Evolutionary conservation across 1,140 invertebrate species (phyloP).

Genomic region (Drosophila ogumai): DNA sequence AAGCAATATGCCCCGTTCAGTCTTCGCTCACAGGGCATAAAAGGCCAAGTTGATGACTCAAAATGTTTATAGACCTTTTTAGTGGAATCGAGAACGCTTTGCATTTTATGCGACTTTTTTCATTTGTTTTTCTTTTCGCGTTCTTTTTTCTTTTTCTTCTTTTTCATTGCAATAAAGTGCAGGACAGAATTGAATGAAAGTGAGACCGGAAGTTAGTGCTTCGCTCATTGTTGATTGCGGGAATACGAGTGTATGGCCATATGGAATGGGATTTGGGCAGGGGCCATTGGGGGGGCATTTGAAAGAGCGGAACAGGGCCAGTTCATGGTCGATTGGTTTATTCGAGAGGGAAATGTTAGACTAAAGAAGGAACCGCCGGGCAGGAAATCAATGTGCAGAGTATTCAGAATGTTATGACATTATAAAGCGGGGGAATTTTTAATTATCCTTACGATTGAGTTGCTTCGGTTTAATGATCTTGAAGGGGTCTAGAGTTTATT

Average conservation of each 20-base stretch:
- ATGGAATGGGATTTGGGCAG: slow-evolving; percentile 1
- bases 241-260: slow-evolving; percentile 15
- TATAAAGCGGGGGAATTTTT: slow-evolving; percentile 24
- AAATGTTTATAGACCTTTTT: slow-evolving; percentile 66
- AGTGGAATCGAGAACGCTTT: slow-evolving; percentile 58
- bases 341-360: slow-evolving; percentile 43
- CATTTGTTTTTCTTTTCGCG: slow-evolving; percentile 18
- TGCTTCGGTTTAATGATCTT: slow-evolving; percentile 21
- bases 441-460: slow-evolving; percentile 40
- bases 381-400: slow-evolving; percentile 33
- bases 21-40: slow-evolving; percentile 1
- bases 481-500: slow-evolving; percentile 2
- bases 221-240: slow-evolving; percentile 51
- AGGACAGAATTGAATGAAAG: slow-evolving; percentile 61
- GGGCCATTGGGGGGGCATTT: not conserved
- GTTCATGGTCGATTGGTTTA: slow-evolving; percentile 50
- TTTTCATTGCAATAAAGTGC: slow-evolving; percentile 55
- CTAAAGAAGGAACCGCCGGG: slow-evolving; percentile 7
- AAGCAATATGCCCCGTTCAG: not conserved
- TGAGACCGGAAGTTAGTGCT: slow-evolving; percentile 65
- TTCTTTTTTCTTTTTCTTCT: not conserved
- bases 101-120: slow-evolving; percentile 60
- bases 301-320: slow-evolving; percentile 4
- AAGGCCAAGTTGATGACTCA: slow-evolving; percentile 50
- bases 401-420: slow-evolving; percentile 32